Evolutionary conservation across 2,797 vertebrate genomes (phyloP).

Genomic region (Chaenodraco wilsoni): DNA sequence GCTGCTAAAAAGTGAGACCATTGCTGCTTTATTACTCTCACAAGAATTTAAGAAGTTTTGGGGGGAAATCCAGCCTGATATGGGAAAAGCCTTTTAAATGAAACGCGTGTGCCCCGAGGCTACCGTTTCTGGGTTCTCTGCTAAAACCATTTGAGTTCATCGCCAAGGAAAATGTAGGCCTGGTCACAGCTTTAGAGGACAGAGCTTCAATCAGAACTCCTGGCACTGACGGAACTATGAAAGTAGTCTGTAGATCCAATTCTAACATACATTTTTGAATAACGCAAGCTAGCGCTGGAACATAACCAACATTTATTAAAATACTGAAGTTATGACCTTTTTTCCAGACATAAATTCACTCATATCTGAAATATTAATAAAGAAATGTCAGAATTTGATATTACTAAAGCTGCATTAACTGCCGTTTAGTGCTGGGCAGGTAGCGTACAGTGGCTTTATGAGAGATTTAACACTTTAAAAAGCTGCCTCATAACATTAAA

Average conservation of each 20-base stretch:
- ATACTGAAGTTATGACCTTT: not conserved
- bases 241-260: constrained; percentile 7
- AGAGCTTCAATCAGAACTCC: not conserved
- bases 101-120: constrained; percentile 11
- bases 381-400: not conserved
- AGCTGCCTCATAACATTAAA: too few relatives aligned
- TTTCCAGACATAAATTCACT: not conserved
- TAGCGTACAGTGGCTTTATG: too few relatives aligned
- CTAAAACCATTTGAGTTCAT: constrained; percentile 21
- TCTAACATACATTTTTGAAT: not conserved
- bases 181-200: constrained; percentile 1
- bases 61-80: constrained; percentile 32
- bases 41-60: constrained; percentile 18
- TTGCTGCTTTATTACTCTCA: constrained; percentile 26
- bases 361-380: not conserved
- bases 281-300: not conserved
- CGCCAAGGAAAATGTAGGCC: not conserved
- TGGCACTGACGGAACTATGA: not conserved
- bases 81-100: constrained; percentile 29
- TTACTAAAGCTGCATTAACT: not conserved
- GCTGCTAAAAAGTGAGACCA: constrained; percentile 16
- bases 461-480: too few relatives aligned
- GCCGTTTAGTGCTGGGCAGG: too few relatives aligned
- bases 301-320: not conserved
- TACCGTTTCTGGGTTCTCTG: constrained; percentile 33